Evolutionary conservation across 2,113 vertebrate genomes (phyloP).

Genomic region (Catharus bicknelli): DNA sequence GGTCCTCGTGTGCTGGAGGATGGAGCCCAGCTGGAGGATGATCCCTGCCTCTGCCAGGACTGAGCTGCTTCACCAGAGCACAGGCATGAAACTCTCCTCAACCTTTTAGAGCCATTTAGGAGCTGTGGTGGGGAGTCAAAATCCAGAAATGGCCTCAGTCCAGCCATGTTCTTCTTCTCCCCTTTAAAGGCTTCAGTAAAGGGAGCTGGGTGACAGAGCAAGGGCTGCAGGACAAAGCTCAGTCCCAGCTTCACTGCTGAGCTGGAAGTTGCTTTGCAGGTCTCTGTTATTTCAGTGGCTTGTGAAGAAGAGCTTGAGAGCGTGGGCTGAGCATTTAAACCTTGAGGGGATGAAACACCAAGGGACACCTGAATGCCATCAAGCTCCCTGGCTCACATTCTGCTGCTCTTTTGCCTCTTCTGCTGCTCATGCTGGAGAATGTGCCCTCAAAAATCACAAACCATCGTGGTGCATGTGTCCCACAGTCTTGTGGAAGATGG

Average conservation of each 20-base stretch:
- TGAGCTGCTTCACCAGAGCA: neutral
- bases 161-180: neutral
- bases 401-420: neutral
- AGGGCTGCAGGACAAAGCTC: neutral
- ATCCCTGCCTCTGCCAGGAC: neutral
- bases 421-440: neutral
- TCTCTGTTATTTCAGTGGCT: neutral
- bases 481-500: neutral
- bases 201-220: neutral
- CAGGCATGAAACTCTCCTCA: neutral
- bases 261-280: neutral
- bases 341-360: neutral
- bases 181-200: neutral
- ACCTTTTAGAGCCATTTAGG: neutral
- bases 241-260: neutral
- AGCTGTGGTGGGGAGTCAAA: neutral
- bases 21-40: neutral
- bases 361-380: neutral
- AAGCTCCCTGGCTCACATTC: neutral
- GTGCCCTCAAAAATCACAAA: neutral
- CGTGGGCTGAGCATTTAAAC: neutral
- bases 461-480: accelerated
- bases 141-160: neutral
- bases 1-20: neutral
- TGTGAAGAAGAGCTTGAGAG: neutral